phyloP scores from a whole-genome alignment of 2,797 vertebrate genomes.

The Coranthus polyacanthus region DNA sequence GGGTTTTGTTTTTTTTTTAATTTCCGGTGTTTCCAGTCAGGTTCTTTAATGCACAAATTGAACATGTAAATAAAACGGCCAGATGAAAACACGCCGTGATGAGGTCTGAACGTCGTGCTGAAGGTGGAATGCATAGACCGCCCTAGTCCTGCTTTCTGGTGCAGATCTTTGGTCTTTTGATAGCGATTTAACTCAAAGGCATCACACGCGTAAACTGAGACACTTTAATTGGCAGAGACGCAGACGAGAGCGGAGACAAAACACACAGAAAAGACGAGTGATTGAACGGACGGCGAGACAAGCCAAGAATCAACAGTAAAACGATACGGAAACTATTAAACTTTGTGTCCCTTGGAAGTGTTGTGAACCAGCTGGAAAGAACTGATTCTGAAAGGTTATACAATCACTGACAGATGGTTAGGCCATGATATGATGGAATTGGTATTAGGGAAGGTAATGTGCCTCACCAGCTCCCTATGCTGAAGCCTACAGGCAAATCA shows the following conservation, averaged over 20 bases:
- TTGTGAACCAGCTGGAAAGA: conserved; percentile 39
- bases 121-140: too few relatives aligned
- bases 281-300: conserved; percentile 16
- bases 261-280: conserved; percentile 27
- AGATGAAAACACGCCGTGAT: too few relatives aligned
- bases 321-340: conserved; percentile 27
- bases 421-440: conserved; percentile 38
- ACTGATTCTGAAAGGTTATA: conserved; percentile 49
- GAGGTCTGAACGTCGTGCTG: too few relatives aligned
- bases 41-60: too few relatives aligned
- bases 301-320: conserved; percentile 17
- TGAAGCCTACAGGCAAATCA: conserved; percentile 37
- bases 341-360: conserved; percentile 29
- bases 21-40: too few relatives aligned
- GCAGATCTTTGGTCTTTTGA: conserved; percentile 34
- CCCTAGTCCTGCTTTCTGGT: too few relatives aligned
- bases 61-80: too few relatives aligned
- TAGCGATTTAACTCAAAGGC: conserved; percentile 54
- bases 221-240: conserved; percentile 34
- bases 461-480: conserved; percentile 21
- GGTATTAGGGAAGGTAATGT: conserved; percentile 49
- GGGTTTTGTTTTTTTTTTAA: too few relatives aligned
- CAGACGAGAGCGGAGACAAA: conserved; percentile 1
- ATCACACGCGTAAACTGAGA: conserved; percentile 27
- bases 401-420: conserved; percentile 64